Conservation (phyloP, 2,113 vertebrate species). For the Corythaixoides concolor region DNA sequence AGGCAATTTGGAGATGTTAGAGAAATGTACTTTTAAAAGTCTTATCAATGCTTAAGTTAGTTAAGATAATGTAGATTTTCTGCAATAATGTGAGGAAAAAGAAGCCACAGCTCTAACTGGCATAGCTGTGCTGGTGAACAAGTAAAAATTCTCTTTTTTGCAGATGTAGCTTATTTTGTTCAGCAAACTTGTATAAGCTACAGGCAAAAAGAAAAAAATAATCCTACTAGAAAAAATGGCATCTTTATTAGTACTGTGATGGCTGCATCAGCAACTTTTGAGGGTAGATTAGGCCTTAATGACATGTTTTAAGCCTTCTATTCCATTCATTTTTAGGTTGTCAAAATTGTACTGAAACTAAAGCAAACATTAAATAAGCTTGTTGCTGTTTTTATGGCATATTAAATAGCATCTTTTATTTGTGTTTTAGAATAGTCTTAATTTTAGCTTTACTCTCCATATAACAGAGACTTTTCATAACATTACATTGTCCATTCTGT, state of each 20-base stretch:
- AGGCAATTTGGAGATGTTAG: not conserved
- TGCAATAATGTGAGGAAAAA: not conserved
- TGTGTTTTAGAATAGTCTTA: not conserved
- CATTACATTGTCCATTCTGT: not conserved
- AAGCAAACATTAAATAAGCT: not conserved
- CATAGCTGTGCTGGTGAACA: not conserved
- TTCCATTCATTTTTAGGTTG: not conserved
- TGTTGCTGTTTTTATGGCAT: not conserved
- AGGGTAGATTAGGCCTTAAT: not conserved
- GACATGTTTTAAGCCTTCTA: not conserved
- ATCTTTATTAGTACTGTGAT: not conserved
- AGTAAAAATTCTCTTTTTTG: not conserved
- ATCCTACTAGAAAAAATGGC: not conserved
- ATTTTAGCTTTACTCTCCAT: not conserved
- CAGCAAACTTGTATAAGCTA: not conserved
- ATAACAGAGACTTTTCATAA: not conserved
- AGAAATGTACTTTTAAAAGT: not conserved
- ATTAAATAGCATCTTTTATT: not conserved
- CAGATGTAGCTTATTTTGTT: not conserved
- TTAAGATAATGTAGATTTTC: not conserved
- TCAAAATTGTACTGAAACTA: not conserved
- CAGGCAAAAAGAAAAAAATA: not conserved
- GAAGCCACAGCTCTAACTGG: not conserved
- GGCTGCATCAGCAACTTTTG: not conserved
- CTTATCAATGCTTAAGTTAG: not conserved